Conservation (phyloP, 2,888 invertebrate species). For the Petrolisthes manimaculis region DNA sequence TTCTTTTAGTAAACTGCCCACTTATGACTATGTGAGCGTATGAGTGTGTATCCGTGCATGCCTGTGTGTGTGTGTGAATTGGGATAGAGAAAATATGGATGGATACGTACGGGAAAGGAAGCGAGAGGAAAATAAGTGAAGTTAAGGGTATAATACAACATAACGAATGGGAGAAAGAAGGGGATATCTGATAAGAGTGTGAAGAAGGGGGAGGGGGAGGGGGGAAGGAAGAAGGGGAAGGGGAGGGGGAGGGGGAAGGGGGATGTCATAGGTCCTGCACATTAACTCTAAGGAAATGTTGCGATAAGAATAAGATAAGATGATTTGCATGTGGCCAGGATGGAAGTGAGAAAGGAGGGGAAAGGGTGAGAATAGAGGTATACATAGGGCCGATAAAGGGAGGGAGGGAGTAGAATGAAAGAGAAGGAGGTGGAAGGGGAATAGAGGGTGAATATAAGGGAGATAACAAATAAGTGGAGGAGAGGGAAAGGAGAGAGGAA, state of each 20-base stretch:
- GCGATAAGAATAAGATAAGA: too few relatives aligned
- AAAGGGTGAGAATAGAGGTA: not conserved
- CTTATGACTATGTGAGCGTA: not conserved
- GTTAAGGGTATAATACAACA: too few relatives aligned
- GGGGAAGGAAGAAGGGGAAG: not conserved
- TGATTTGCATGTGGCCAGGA: too few relatives aligned
- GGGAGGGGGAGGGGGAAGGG: not conserved
- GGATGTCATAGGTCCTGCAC: too few relatives aligned
- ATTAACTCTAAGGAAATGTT: too few relatives aligned
- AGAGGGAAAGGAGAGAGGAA: conserved; percentile 12
- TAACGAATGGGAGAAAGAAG: not conserved
- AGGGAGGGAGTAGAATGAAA: not conserved
- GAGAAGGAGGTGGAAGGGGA: not conserved
- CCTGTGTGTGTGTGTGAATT: not conserved
- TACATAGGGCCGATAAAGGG: not conserved
- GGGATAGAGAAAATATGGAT: not conserved
- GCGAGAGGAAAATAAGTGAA: not conserved
- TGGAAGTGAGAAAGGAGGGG: too few relatives aligned
- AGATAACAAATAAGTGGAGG: not conserved
- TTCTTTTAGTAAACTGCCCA: not conserved
- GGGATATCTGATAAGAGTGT: not conserved
- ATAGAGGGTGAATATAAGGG: not conserved
- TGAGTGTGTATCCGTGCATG: not conserved
- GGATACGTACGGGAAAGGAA: not conserved
- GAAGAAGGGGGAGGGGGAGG: not conserved